phyloP scores from a whole-genome alignment of 2,113 vertebrate species.

The Trematocara marginatum region DNA sequence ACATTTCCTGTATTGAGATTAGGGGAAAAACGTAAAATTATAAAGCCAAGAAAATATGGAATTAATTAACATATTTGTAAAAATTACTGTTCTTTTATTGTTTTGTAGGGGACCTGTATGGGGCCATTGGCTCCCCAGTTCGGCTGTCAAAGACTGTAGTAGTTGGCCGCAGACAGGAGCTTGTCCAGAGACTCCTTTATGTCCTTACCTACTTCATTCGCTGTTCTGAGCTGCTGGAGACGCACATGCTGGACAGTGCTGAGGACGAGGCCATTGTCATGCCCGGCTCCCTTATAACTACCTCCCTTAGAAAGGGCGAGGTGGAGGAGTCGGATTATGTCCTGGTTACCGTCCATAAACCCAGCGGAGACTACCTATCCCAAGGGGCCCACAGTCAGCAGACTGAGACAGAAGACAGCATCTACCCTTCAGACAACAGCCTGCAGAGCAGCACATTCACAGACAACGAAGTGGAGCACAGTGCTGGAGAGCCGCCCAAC shows the following conservation, averaged over 20 bases:
- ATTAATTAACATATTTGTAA: not conserved
- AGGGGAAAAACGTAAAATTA: not conserved
- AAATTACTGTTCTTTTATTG: not conserved
- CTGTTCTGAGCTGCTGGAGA: conserved; percentile 96
- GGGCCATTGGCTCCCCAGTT: conserved; percentile 93
- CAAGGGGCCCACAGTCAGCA: conserved; percentile 58
- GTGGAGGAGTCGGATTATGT: conserved; percentile 97
- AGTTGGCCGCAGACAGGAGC: conserved; percentile 88
- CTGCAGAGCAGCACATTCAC: conserved; percentile 80
- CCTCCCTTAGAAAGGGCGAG: conserved; percentile 91
- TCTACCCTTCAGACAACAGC: conserved; percentile 77
- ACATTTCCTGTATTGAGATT: not conserved
- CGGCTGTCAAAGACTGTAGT: conserved; percentile 90
- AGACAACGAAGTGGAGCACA: conserved; percentile 41
- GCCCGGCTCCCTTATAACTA: conserved; percentile 95
- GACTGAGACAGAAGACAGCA: conserved; percentile 41
- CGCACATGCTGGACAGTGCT: conserved; percentile 86
- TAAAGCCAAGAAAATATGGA: not conserved
- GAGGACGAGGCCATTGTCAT: conserved; percentile 95
- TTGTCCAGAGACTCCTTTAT: conserved; percentile 94
- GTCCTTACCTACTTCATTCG: conserved; percentile 98
- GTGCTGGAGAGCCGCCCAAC: conserved; percentile 53
- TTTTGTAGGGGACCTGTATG: conserved; percentile 88
- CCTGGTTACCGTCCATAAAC: conserved; percentile 92
- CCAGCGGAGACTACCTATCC: conserved; percentile 80